These are phyloP conservation scores for Bostrychus sinensis DNA, from an alignment of 2,113 vertebrate species.

Conservation along the genomic window DNA sequence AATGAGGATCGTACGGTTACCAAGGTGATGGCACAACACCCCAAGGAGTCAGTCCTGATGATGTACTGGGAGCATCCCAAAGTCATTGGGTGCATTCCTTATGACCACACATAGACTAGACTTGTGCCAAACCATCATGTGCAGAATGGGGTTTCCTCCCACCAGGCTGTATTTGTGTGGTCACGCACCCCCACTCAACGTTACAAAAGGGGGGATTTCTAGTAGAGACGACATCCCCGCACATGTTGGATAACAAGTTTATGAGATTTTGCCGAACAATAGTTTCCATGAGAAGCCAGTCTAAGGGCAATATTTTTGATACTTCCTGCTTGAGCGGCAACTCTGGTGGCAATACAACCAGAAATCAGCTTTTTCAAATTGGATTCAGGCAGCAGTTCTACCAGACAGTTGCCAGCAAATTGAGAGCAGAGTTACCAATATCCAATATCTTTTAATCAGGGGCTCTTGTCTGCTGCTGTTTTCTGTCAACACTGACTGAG, in stretches of 20 bases:
- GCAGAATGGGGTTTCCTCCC: conserved; percentile 52
- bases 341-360: conserved; percentile 25
- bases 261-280: conserved; percentile 8
- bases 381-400: conserved; percentile 49
- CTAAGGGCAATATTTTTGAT: conserved; percentile 4
- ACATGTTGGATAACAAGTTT: conserved; percentile 16
- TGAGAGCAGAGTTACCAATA: conserved; percentile 62
- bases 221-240: conserved; percentile 4
- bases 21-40: conserved; percentile 54
- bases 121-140: conserved; percentile 38
- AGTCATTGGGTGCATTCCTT: conserved; percentile 44
- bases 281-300: conserved; percentile 12
- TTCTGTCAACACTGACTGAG: conserved; percentile 62
- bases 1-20: conserved; percentile 34
- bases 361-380: conserved; percentile 63
- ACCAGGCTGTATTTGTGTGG: conserved; percentile 36
- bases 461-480: conserved; percentile 50
- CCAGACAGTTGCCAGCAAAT: conserved; percentile 46
- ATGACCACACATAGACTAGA: conserved; percentile 34
- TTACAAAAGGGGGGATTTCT: conserved; percentile 30
- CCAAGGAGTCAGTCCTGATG: conserved; percentile 28
- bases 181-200: conserved; percentile 30
- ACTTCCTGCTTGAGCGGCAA: conserved; percentile 25
- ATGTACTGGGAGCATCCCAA: conserved; percentile 31
- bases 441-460: conserved; percentile 70